Evolutionary conservation across 1,140 invertebrate species (phyloP), one percentile per base, ranked within the genome.

Genomic region (Hestina assimilis): DNA sequence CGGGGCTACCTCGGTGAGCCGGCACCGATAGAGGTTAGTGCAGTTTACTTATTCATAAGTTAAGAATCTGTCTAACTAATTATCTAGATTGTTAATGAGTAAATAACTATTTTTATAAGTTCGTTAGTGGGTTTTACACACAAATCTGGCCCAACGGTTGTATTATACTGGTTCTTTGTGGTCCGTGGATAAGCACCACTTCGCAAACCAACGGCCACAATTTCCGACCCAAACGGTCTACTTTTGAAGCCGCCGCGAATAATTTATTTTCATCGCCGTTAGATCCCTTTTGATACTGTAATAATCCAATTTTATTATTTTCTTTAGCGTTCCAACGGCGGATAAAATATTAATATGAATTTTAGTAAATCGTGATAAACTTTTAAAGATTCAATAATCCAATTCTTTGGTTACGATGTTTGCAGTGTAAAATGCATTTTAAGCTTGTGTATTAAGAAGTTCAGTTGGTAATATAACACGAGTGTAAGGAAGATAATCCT

Each of bases 1-100:
- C 38, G 28, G 53, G 19, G 38, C 45, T 35, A 17, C 38, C 35
- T 57, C 53, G 54, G 42, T 33, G 45, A 46, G 38, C 54, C 50
- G 50, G 50, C 29, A 35, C 57, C 42, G 50, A 20, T 53, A 19
- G 33, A 59, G 57, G 50, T 59, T 40, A 20, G 48, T 59, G 11
- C 26, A 12, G 6, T 33, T 33, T 14, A 43, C 41, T 43, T 43
- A 14, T 24, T 43, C 23, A 24, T 24, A 38, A 38, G 15, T 38
- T 38, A 35, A 35, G 31, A 12, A 9, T 14, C 24, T 28, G 24
- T 28, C 15, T 2, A 15, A 38, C 15, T 38, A 38, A 2, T 38
- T 19, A 19, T 19, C 33, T 6, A 6, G 33, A 9, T 38, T 38
- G 14, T 19, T 11, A 9, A 3, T 3, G 33, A 17, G 19, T 38